These are phyloP conservation scores for Polyploca ridens DNA, from an alignment of 2,888 invertebrate genomes.

Conservation along the genomic window DNA sequence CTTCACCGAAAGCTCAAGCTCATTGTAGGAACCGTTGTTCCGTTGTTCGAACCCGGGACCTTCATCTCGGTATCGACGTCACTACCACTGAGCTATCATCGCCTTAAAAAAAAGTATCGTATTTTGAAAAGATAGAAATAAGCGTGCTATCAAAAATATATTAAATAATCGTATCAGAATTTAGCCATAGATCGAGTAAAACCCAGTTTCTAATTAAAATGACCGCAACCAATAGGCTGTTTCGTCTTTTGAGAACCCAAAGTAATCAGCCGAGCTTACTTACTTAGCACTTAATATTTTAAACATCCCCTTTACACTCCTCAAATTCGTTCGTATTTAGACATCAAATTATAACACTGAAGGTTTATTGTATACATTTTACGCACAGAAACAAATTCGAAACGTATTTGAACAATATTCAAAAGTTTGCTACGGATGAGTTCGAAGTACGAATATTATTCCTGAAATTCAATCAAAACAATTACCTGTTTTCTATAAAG, in stretches of 20 bases:
- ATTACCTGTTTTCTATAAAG: background rate
- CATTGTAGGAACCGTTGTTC: too few relatives aligned
- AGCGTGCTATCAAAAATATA: too few relatives aligned
- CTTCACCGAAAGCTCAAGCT: too few relatives aligned
- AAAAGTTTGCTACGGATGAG: background rate
- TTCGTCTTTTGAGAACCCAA: constrained; percentile 1
- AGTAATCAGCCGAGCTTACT: background rate
- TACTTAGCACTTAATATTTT: background rate
- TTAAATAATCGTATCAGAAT: too few relatives aligned
- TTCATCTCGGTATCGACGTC: too few relatives aligned
- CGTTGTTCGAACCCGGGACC: too few relatives aligned
- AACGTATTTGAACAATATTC: constrained; percentile 1
- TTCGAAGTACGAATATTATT: background rate
- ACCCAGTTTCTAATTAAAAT: constrained; percentile 32
- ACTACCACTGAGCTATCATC: too few relatives aligned
- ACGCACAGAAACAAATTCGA: background rate
- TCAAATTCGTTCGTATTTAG: background rate
- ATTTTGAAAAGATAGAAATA: too few relatives aligned
- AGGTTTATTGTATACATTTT: background rate
- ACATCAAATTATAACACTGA: too few relatives aligned
- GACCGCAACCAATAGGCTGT: constrained; percentile 13
- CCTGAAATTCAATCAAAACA: constrained; percentile 1
- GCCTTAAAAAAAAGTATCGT: too few relatives aligned
- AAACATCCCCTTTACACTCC: background rate
- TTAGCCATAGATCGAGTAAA: constrained; percentile 8